Percentiles rank a stretch among this genome's conserved stretches.
These are phyloP conservation scores for Anarrhichthys ocellatus DNA, from an alignment of 2,113 vertebrate species.

Conservation along the genomic window DNA sequence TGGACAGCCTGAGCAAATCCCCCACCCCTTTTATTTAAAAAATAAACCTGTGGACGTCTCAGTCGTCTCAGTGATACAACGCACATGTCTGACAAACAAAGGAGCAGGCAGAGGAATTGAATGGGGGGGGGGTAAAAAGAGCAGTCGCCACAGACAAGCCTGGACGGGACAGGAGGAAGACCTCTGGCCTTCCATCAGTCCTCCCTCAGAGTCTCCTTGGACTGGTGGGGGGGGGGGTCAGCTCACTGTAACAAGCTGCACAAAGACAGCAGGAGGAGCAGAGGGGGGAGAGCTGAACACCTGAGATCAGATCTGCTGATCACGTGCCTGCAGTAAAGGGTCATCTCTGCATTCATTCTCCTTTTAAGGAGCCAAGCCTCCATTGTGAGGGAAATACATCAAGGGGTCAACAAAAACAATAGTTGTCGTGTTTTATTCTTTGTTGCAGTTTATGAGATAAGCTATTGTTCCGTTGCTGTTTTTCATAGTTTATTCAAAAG, in stretches of 20 bases:
- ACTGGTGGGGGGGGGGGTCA: slow-evolving; percentile 18
- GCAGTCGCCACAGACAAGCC: slow-evolving; percentile 76
- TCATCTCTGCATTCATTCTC: slow-evolving; percentile 41
- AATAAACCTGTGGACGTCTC: slow-evolving; percentile 42
- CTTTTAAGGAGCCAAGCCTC: slow-evolving; percentile 50
- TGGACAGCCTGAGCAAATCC: slow-evolving; percentile 43
- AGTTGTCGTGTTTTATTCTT: not conserved
- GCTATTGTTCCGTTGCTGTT: not conserved
- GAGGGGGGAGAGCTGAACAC: slow-evolving; percentile 57
- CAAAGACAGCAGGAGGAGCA: slow-evolving; percentile 56
- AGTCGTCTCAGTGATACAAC: slow-evolving; percentile 43
- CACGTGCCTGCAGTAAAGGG: slow-evolving; percentile 60
- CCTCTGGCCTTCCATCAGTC: slow-evolving; percentile 65
- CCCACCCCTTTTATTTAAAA: slow-evolving; percentile 25
- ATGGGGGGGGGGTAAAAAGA: slow-evolving; percentile 52
- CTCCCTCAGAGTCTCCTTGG: slow-evolving; percentile 52
- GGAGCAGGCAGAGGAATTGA: slow-evolving; percentile 66
- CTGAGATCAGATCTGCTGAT: slow-evolving; percentile 74
- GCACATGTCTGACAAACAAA: slow-evolving; percentile 69
- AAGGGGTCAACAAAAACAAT: slow-evolving; percentile 48
- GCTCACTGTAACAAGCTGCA: slow-evolving; percentile 61
- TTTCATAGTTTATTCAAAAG: slow-evolving; percentile 25
- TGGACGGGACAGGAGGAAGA: slow-evolving; percentile 74
- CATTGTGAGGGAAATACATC: slow-evolving; percentile 65
- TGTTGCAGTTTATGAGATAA: not conserved